Base-by-base conservation (phyloP, 1,140 invertebrate species). In the Eupeodes corollae region DNA sequence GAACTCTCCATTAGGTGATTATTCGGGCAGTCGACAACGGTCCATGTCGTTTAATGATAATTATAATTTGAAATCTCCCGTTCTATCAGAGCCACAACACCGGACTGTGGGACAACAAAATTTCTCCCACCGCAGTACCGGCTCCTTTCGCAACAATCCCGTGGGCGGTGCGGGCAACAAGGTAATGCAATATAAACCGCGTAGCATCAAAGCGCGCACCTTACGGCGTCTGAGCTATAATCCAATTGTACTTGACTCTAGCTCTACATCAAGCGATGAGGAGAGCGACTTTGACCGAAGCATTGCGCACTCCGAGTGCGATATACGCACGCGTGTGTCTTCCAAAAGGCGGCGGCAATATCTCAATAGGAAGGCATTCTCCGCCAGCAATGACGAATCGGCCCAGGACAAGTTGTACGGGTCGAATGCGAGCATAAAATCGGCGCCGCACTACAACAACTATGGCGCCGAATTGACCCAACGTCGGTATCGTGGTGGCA, bases 161-260 rank as follows among this genome's bases (percentile, higher is more conserved):
- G 14, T n/a, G 3, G 12, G 14, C 12, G 12, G 34, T 35, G 12
- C 12, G 14, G 12, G 12, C 34, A 35, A n/a, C 34, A 50, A 38
- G 19, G 15, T 46, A 1, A 46, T 44, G 10, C 41, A 26, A 11
- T 67, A 68, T 31, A 68, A 68, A 13, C 62, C 66, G 2, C 61
- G 63, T 13, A 65, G 63, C 0, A 70, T 75, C 31, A 59, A 70
- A 18, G 74, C 75, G 21, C 58, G 74, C 14, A 76, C 75, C 16
- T 51, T 74, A 6, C 57, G 74, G 6, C 57, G 74, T 6, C 67
- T 75, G 44, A 75, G 73, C 30, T 76, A 76, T 53, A 76, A 76
- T 63, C 74, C 74, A 13, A 71, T 61, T 66, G 68, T 51, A 54
- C 65, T 66, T 42, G 61, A 72, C 56, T 57, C 72, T 44, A 57